phyloP scores from a whole-genome alignment of 2,888 invertebrate genomes.

The Drosophila tanythrix region DNA sequence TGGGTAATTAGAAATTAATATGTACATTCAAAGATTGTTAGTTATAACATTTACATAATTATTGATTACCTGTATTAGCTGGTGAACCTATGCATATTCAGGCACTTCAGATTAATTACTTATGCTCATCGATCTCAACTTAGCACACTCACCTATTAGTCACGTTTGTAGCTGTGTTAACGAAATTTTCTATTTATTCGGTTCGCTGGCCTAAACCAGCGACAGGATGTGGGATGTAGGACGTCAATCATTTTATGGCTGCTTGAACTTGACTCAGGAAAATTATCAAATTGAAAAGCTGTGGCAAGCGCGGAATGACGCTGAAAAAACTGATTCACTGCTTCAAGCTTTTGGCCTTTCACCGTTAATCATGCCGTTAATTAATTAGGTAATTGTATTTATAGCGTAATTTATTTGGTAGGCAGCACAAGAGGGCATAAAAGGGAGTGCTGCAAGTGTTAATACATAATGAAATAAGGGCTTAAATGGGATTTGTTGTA shows the following conservation, averaged over 20 bases:
- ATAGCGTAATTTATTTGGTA: constrained; percentile 55
- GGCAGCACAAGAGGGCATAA: constrained; percentile 1
- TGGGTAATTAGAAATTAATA: neutral
- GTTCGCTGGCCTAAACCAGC: constrained; percentile 24
- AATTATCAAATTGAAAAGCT: constrained; percentile 63
- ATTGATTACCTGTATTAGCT: neutral
- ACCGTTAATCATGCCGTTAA: constrained; percentile 63
- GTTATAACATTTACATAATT: neutral
- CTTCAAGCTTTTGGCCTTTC: constrained; percentile 15
- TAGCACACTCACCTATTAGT: neutral
- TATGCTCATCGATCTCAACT: neutral
- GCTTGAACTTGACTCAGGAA: constrained; percentile 62
- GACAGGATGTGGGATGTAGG: constrained; percentile 21
- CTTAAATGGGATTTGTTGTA: constrained; percentile 53
- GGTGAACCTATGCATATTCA: too few relatives aligned
- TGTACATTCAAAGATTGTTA: neutral
- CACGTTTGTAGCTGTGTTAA: constrained; percentile 23
- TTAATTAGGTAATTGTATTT: constrained; percentile 73
- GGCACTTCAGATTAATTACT: neutral
- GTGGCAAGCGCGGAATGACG: constrained; percentile 51
- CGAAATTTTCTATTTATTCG: constrained; percentile 49
- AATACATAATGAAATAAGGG: constrained; percentile 66
- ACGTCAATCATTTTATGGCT: constrained; percentile 66
- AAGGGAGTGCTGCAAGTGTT: constrained; percentile 29
- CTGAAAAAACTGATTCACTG: constrained; percentile 60